Conservation (phyloP, 2,888 invertebrate genomes). For the Mimachlamys varia region DNA sequence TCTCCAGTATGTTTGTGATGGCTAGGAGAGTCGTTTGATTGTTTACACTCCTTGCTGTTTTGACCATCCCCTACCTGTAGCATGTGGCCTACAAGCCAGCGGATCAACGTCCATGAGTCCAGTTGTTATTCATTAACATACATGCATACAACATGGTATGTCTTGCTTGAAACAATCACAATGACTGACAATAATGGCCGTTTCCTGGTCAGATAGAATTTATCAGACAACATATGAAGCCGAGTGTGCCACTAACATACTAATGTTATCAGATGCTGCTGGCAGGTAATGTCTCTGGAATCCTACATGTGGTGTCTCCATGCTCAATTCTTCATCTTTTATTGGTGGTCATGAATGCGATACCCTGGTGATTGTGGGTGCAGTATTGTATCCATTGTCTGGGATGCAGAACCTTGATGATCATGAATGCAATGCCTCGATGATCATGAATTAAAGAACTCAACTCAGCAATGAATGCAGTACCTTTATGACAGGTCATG, state of each 20-base stretch:
- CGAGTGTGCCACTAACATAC: background rate
- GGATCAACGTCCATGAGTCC: background rate
- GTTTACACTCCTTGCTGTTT: background rate
- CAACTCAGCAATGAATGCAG: background rate
- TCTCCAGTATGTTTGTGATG: no score
- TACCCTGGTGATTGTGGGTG: background rate
- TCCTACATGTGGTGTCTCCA: background rate
- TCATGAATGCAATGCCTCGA: background rate
- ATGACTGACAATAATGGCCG: background rate
- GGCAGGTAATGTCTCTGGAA: background rate
- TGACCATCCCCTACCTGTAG: background rate
- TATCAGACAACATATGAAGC: background rate
- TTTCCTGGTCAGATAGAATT: background rate
- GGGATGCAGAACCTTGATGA: background rate
- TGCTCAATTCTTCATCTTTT: no score
- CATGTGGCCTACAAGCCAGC: background rate
- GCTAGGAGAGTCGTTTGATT: no score
- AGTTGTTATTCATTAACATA: background rate
- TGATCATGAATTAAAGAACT: no score
- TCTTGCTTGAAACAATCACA: background rate
- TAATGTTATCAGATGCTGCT: background rate
- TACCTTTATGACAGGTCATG: background rate
- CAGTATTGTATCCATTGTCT: background rate
- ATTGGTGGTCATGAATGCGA: background rate
- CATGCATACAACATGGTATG: background rate